These are phyloP conservation scores for Campylomormyrus numenius DNA, from an alignment of 2,113 vertebrate genomes.

Conservation along the genomic window DNA sequence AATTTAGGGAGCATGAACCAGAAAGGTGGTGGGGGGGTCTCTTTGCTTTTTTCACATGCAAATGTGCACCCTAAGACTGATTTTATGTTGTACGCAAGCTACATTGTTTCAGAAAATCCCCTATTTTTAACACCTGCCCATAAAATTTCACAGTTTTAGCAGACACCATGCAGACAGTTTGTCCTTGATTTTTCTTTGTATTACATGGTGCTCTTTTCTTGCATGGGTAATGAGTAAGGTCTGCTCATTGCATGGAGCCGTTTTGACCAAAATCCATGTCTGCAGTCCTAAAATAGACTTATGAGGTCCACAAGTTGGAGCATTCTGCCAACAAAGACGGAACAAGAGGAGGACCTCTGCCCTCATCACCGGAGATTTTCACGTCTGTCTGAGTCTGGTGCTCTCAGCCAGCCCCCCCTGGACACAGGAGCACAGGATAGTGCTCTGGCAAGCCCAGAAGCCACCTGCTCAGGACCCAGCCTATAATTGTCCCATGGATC, in stretches of 20 bases:
- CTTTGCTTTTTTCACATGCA: not conserved
- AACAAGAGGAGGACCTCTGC: not conserved
- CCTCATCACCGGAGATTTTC: not conserved
- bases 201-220: not conserved
- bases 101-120: not conserved
- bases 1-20: not conserved
- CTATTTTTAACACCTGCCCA: not conserved
- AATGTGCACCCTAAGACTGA: not conserved
- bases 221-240: not conserved
- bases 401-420: not conserved
- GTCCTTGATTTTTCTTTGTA: not conserved
- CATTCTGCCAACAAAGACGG: not conserved
- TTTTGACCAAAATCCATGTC: constrained; percentile 50
- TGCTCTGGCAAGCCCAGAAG: constrained; percentile 31
- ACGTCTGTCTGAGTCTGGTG: constrained; percentile 16
- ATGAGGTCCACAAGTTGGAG: constrained; percentile 29
- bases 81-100: not conserved
- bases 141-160: not conserved
- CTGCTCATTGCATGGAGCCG: constrained; percentile 40
- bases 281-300: constrained; percentile 40
- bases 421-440: not conserved
- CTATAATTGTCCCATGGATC: constrained; percentile 56
- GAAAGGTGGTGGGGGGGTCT: not conserved
- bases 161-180: not conserved
- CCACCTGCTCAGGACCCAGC: constrained; percentile 55